These are phyloP conservation scores for Nannoperca australis DNA, from an alignment of 2,797 vertebrate species.

Conservation along the genomic window DNA sequence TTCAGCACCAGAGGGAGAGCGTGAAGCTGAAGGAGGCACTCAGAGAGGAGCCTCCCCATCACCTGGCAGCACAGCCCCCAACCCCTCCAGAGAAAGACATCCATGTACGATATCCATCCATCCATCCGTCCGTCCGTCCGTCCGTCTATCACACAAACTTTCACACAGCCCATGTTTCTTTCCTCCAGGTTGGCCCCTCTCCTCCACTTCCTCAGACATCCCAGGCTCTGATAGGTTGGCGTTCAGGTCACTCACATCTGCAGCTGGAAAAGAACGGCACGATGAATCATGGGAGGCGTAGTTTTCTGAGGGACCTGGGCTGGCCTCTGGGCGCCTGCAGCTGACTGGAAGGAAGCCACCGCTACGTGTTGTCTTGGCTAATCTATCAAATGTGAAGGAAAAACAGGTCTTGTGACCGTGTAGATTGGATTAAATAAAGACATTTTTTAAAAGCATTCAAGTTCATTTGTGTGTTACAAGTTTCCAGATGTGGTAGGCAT, in stretches of 20 bases:
- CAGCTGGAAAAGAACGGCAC: constrained; percentile 76
- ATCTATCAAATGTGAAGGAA: not conserved
- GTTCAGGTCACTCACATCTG: constrained; percentile 80
- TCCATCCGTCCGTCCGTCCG: not conserved
- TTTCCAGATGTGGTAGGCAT: too few relatives aligned
- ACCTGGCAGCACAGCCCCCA: constrained; percentile 75
- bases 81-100: constrained; percentile 84
- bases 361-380: not conserved
- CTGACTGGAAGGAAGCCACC: constrained; percentile 56
- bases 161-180: not conserved
- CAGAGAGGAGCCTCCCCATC: constrained; percentile 74
- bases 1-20: constrained; percentile 66
- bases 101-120: constrained; percentile 75
- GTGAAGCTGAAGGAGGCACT: constrained; percentile 63
- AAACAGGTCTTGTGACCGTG: not conserved
- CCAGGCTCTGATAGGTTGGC: constrained; percentile 91
- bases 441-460: not conserved
- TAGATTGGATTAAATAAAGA: not conserved
- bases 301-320: constrained; percentile 78
- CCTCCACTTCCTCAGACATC: constrained; percentile 88
- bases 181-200: constrained; percentile 83
- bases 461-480: not conserved
- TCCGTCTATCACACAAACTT: not conserved
- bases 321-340: constrained; percentile 80
- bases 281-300: constrained; percentile 82